Percentiles rank a stretch among this genome's conserved stretches.
Conservation (phyloP, 2,113 vertebrate species). For the Pseudorectes ferrugineus region DNA sequence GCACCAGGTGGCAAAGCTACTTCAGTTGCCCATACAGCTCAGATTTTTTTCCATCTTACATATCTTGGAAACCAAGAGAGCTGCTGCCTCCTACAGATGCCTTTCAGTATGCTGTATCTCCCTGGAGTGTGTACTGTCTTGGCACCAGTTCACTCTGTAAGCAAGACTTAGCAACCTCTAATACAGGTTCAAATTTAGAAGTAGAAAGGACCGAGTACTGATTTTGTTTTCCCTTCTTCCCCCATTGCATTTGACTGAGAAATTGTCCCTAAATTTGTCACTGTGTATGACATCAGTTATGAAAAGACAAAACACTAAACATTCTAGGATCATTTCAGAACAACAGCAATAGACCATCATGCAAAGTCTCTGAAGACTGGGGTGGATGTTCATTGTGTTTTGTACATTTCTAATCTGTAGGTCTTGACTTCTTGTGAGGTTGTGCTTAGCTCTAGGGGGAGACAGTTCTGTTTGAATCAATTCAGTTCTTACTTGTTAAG, state of each 20-base stretch:
- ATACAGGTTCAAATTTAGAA: slow-evolving; percentile 43
- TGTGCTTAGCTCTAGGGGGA: background rate
- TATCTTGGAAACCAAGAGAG: slow-evolving; percentile 53
- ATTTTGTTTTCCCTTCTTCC: background rate
- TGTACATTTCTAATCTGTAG: background rate
- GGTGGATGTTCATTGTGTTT: background rate
- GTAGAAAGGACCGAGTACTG: background rate
- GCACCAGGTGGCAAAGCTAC: slow-evolving; percentile 59
- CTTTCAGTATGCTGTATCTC: slow-evolving; percentile 57
- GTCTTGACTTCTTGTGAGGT: background rate
- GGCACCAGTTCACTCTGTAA: slow-evolving; percentile 57
- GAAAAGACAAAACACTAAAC: background rate
- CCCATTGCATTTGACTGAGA: background rate
- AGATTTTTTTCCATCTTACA: slow-evolving; percentile 57
- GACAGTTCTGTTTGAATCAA: background rate
- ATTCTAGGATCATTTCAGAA: background rate
- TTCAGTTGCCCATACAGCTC: slow-evolving; percentile 55
- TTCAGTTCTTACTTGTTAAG: background rate
- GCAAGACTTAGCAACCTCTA: slow-evolving; percentile 49
- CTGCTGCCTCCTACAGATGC: slow-evolving; percentile 53
- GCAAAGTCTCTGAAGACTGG: background rate
- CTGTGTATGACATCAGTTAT: background rate
- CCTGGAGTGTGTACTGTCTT: slow-evolving; percentile 55
- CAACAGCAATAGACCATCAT: background rate
- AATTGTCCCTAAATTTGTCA: background rate